Evolutionary conservation across 2,113 vertebrate species (phyloP), one percentile per base, ranked within the genome.

Genomic region (Eidolon helvum): DNA sequence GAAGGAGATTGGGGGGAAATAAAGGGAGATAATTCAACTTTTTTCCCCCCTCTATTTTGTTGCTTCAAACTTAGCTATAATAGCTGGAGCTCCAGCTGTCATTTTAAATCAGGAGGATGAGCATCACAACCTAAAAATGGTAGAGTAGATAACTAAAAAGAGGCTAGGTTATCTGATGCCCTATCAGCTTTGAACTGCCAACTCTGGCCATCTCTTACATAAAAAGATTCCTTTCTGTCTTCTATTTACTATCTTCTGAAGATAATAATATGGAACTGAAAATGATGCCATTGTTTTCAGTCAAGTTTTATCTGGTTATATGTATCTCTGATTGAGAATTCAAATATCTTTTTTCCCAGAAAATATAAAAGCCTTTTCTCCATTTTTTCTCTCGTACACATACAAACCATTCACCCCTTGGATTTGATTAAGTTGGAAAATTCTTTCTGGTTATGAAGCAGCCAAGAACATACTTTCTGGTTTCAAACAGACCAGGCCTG

Each of bases 391-490:
- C 75, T 92, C 80, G 77, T 96, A 96, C 68, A 93, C 61, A 91
- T 66, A 92, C 35, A 97, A 95, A 93, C 82, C 63, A 96, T 87
- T 86, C 61, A 86, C 18, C 22, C 68, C 35, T 89, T 86, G 61
- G 88, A 90, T 71, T 79, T 96, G 94, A 91, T 85, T 89, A 80
- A 83, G 77, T 59, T 97, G 94, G 93, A 97, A 97, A 97, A 97
- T 95, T 97, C 88, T 89, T 97, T 95, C 93, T 86, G 57, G 94
- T 89, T 97, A 97, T 74, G 43, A 87, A 91, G 94, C 48, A 89
- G 95, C 96, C 97, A 97, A 97, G 96, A 93, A 97, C 96, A 97
- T 97, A 97, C 77, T 97, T 97, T 97, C 40, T 97, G 95, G 93
- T 97, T 97, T 97, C 91, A 96, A 94, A 95, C 19, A 96, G 82